Evolutionary conservation across 1,140 invertebrate species (phyloP).

Genomic region (Hypsibius dujardini): DNA sequence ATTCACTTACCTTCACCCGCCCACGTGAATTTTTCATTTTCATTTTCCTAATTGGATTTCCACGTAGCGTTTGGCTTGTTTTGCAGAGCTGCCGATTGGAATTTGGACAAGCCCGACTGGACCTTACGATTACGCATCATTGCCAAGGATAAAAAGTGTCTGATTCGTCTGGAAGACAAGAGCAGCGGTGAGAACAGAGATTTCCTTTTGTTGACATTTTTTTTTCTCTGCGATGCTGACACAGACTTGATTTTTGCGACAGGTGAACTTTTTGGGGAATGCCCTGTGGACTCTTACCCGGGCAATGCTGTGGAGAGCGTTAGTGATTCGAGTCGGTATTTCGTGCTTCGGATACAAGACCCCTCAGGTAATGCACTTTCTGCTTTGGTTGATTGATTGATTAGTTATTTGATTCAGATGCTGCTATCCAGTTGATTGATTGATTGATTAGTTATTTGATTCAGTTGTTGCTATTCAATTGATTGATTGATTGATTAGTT

Average conservation of each 20-base stretch:
- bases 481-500: no score
- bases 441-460: no score
- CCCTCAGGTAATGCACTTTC: conserved; percentile 50
- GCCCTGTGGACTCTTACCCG: conserved; percentile 88
- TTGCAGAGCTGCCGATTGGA: conserved; percentile 90
- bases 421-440: no score
- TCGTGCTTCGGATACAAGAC: conserved; percentile 85
- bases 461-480: no score
- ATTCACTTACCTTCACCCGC: no score
- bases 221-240: background rate
- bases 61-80: conserved; percentile 25
- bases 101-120: conserved; percentile 86
- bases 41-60: background rate
- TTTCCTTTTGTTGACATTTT: background rate
- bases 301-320: conserved; percentile 83
- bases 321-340: conserved; percentile 92
- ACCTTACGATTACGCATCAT: conserved; percentile 78
- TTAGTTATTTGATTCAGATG: no score
- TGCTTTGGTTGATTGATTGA: no score
- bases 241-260: background rate
- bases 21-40: no score
- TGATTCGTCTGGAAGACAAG: conserved; percentile 91
- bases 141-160: conserved; percentile 60
- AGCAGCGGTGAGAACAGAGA: conserved; percentile 39
- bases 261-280: conserved; percentile 90